These are phyloP conservation scores for Thera obeliscata DNA, from an alignment of 2,888 invertebrate species.

Conservation along the genomic window DNA sequence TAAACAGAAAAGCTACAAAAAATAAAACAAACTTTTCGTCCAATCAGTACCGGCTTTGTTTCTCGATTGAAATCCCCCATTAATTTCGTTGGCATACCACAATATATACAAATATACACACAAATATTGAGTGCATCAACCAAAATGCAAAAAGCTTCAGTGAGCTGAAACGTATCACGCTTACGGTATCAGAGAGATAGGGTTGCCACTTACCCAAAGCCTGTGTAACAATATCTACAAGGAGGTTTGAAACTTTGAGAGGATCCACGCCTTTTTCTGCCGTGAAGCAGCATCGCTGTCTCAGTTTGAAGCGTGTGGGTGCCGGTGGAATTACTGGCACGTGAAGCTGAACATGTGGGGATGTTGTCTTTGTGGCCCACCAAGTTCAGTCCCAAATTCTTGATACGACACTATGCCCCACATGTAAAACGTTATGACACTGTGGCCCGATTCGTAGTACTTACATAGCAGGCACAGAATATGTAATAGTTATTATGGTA, in stretches of 20 bases:
- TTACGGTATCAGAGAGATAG: slow-evolving; percentile 43
- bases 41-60: slow-evolving; percentile 12
- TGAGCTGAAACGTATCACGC: slow-evolving; percentile 28
- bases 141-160: slow-evolving; percentile 35
- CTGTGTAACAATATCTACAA: neutral
- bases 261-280: neutral
- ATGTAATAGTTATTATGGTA: too few species aligned
- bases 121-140: slow-evolving; percentile 23
- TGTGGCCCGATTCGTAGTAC: too few species aligned
- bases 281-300: too few species aligned
- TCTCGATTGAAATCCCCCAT: slow-evolving; percentile 7
- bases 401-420: too few species aligned
- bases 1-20: neutral
- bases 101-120: neutral
- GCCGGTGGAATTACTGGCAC: too few species aligned
- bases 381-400: too few species aligned
- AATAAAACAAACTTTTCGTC: neutral
- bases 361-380: too few species aligned
- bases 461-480: too few species aligned
- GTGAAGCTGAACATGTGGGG: too few species aligned
- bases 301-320: too few species aligned
- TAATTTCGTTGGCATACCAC: slow-evolving; percentile 7
- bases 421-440: too few species aligned
- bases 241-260: neutral
- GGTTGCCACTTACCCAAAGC: slow-evolving; percentile 8